These are phyloP conservation scores for Sceloporus tristichus DNA, from an alignment of 2,113 vertebrate genomes.

Conservation along the genomic window DNA sequence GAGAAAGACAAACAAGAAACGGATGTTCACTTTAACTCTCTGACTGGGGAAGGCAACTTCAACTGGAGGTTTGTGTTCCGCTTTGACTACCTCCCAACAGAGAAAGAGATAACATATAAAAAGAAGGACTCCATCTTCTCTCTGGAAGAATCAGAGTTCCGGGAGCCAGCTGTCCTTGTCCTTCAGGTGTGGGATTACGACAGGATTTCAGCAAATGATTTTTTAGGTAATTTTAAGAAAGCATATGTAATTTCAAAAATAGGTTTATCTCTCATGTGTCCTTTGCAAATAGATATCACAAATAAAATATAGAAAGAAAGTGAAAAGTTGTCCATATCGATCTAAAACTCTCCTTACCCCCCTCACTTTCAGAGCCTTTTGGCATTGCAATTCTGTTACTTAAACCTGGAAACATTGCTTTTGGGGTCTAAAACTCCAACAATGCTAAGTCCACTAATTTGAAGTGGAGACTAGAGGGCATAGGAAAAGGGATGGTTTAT, in stretches of 20 bases:
- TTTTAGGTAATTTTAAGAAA: conserved; percentile 82
- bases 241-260: too few relatives aligned
- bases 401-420: too few relatives aligned
- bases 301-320: neutral
- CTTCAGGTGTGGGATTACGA: conserved; percentile 97
- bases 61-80: conserved; percentile 94
- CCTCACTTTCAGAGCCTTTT: too few relatives aligned
- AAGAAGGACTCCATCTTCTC: conserved; percentile 92
- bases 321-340: neutral
- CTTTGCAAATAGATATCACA: neutral
- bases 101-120: conserved; percentile 90
- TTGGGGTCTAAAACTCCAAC: too few relatives aligned
- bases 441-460: neutral
- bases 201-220: conserved; percentile 91
- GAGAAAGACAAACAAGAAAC: conserved; percentile 93
- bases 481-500: neutral
- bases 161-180: conserved; percentile 87
- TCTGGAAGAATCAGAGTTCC: conserved; percentile 89
- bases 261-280: too few relatives aligned
- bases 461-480: neutral
- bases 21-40: conserved; percentile 94
- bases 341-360: neutral
- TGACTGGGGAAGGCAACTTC: conserved; percentile 96
- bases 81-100: conserved; percentile 91
- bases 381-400: neutral